Evolutionary conservation across 2,113 vertebrate genomes (phyloP).

Genomic region (Syrrhaptes paradoxus): DNA sequence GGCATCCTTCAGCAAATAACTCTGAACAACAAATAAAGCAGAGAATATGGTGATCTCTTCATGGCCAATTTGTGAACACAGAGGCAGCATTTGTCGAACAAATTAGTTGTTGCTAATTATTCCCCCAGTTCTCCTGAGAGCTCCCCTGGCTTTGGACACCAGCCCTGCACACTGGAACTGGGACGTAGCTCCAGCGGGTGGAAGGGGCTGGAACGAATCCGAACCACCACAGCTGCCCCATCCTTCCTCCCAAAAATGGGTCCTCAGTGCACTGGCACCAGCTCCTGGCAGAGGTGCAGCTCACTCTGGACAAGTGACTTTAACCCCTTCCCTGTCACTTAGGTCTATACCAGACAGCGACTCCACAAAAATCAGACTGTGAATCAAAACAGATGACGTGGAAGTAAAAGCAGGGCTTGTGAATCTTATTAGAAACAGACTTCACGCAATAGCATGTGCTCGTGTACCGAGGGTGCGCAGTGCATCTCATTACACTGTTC

Average conservation of each 20-base stretch:
- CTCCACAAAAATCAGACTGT: neutral
- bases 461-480: neutral
- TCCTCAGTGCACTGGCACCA: neutral
- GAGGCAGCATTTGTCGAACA: slow-evolving; percentile 59
- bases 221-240: neutral
- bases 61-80: slow-evolving; percentile 66
- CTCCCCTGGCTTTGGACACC: slow-evolving; percentile 23
- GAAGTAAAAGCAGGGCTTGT: slow-evolving; percentile 27
- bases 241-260: neutral
- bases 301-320: neutral
- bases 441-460: neutral
- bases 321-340: neutral
- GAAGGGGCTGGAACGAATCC: neutral
- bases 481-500: neutral
- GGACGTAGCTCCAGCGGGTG: neutral
- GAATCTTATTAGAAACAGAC: slow-evolving; percentile 42
- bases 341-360: neutral
- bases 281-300: neutral
- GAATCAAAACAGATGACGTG: slow-evolving; percentile 47
- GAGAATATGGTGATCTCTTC: slow-evolving; percentile 65
- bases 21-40: slow-evolving; percentile 58
- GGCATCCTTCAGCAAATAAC: slow-evolving; percentile 57
- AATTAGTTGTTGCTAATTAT: slow-evolving; percentile 68
- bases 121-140: slow-evolving; percentile 31
- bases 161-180: neutral